Base-by-base conservation (phyloP, 2,113 vertebrate genomes). In the Actinemys pallida region DNA sequence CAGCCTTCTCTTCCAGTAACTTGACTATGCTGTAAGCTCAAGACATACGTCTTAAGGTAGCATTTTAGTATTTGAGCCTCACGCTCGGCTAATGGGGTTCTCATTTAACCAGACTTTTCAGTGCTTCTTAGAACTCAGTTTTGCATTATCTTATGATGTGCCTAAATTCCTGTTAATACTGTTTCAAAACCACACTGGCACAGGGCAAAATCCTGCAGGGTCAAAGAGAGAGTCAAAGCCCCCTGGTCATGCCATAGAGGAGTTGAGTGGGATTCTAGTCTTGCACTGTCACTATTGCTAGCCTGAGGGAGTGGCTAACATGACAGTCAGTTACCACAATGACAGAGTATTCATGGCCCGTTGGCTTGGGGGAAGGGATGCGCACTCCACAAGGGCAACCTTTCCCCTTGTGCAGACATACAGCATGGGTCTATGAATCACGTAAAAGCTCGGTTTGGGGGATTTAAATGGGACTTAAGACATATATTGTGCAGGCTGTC, bases 101-200 rank as follows among this genome's bases (percentile, higher is more conserved):
- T 35, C 31, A 65, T 31, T 65, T 65, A 35, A 69, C 35, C 35
- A n/a, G 62, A 69, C 16, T n/a, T 20, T 8, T 69, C 19, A 69
- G 35, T 35, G 35, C 4, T 8, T 65, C 62, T 69, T 69, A 76
- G 49, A 82, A 53, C 12, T 69, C 7, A 31, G 9, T 45, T 53
- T 87, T 49, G 1, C 12, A 56, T 84, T 39, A 75, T 96, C 95
- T 84, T 25, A 69, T 82, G 25, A 92, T 27, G 20, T 57, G 25
- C 35, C 95, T 96, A 27, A 84, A 31, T 56, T 94, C 75, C 65
- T 93, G 47, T 39, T 92, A 94, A 92, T 93, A 93, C 54, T 89
- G 5, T 65, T 27, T 65, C 1, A 3, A 81, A 81, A 25, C 50
- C 19, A 53, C 2, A 72, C 4, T 47, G 1, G 35, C 14, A 3